These are phyloP conservation scores for Congeria kusceri DNA, from an alignment of 2,888 invertebrate genomes.

Conservation along the genomic window DNA sequence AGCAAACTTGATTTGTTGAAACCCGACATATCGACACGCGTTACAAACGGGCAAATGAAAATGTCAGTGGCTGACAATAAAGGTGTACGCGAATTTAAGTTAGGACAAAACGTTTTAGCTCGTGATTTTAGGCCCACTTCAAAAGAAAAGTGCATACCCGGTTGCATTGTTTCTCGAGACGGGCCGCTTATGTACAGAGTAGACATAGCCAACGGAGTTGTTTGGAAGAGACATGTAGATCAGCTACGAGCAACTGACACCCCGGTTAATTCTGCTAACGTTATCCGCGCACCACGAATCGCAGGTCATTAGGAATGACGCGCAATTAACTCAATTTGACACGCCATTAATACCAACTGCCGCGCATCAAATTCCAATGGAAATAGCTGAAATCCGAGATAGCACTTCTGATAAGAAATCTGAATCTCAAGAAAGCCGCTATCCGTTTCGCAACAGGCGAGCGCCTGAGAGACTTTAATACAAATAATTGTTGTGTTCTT, in stretches of 20 bases:
- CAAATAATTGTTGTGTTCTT: too few relatives aligned
- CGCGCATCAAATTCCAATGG: too few relatives aligned
- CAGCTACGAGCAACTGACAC: not conserved
- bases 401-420: too few relatives aligned
- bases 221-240: not conserved
- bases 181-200: not conserved
- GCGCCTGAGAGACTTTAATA: too few relatives aligned
- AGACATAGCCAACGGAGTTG: not conserved
- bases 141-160: not conserved
- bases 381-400: too few relatives aligned
- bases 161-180: not conserved
- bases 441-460: too few relatives aligned
- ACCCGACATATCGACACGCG: not conserved
- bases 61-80: not conserved
- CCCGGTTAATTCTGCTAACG: too few relatives aligned
- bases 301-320: too few relatives aligned
- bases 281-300: too few relatives aligned
- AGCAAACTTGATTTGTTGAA: constrained; percentile 9
- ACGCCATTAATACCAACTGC: too few relatives aligned
- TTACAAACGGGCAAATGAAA: not conserved
- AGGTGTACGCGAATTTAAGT: not conserved
- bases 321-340: too few relatives aligned
- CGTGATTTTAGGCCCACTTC: not conserved
- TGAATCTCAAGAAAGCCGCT: too few relatives aligned
- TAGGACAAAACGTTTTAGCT: not conserved